Evolutionary conservation across 2,888 invertebrate species (phyloP), one percentile per base, ranked within the genome.

Genomic region (Temnothorax ravouxi): DNA sequence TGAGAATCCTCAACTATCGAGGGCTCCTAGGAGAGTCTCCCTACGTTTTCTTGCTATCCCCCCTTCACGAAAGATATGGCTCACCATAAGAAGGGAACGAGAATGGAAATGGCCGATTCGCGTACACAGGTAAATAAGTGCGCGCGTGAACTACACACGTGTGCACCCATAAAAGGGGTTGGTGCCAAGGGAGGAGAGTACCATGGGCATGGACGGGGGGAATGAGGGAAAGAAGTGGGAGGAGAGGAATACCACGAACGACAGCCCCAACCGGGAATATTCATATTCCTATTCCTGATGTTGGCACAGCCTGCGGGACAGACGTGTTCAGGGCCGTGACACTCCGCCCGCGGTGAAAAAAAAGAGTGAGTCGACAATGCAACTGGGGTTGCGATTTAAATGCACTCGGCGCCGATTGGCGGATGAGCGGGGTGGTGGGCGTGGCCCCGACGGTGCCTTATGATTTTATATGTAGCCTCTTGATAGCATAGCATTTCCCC

Each of bases 391-490:
- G 93, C 93, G 91, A 94, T 94, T 94, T 91, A 92, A 93, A 94
- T 94, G 94, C 94, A 94, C 90, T 91, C 87, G 85, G 81, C 89
- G 83, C 88, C 88, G 91, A 94, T 94, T 94, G 94, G 94, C 81
- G 91, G 91, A 88, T 77, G 84, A 66, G 62, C 74, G 92, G 94
- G 94, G 93, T 93, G 93, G 91, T 94, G 88, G 94, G 94, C 94
- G 94, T 94, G 94, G 94, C 90, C 34, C 71, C 56, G 71, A 13
- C 88, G 83, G 91, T 92, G 91, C 94, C 93, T 94, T 94, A 94
- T 94, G 93, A 94, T 94, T 94, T 94, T 93, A 93, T 93, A 93
- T 93, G 92, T 91, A 92, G 90, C 89, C 93, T 92, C 93, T 94
- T 93, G 93, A 93, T 91, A 92, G 92, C 90, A 88, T 71, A 59